Evolutionary conservation across 2,113 vertebrate species (phyloP).

Genomic region (Elaphurus davidianus): DNA sequence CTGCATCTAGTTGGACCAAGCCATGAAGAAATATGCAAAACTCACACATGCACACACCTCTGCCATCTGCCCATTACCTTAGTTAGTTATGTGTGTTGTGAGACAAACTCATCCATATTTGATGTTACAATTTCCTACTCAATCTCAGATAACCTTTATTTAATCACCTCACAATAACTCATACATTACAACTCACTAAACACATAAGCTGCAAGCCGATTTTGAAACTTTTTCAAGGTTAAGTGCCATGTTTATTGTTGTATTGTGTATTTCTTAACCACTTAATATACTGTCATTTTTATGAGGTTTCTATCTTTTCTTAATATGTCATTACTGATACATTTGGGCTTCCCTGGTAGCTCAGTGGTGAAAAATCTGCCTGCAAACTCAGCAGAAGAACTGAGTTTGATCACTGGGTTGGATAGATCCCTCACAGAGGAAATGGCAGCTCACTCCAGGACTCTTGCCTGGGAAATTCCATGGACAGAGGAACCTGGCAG

Average conservation of each 20-base stretch:
- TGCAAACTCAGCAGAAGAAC: neutral
- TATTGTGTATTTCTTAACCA: neutral
- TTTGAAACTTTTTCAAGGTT: neutral
- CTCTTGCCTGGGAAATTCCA: neutral
- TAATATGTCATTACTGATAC: neutral
- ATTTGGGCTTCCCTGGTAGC: neutral
- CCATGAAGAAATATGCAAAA: neutral
- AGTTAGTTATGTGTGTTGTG: neutral
- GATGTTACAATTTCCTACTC: neutral
- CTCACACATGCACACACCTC: neutral
- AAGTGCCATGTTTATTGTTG: neutral
- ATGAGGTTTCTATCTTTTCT: neutral
- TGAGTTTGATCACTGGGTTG: neutral
- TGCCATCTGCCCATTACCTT: neutral
- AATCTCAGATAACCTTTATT: neutral
- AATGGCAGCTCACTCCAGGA: neutral
- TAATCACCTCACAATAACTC: neutral
- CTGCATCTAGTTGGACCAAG: neutral
- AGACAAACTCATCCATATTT: neutral
- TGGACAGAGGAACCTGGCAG: neutral
- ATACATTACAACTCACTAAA: neutral
- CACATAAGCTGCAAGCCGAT: neutral
- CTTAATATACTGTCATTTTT: neutral
- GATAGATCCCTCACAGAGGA: neutral
- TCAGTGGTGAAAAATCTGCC: neutral